Conservation (phyloP, 2,888 invertebrate genomes). For the Metallyticus violacea region DNA sequence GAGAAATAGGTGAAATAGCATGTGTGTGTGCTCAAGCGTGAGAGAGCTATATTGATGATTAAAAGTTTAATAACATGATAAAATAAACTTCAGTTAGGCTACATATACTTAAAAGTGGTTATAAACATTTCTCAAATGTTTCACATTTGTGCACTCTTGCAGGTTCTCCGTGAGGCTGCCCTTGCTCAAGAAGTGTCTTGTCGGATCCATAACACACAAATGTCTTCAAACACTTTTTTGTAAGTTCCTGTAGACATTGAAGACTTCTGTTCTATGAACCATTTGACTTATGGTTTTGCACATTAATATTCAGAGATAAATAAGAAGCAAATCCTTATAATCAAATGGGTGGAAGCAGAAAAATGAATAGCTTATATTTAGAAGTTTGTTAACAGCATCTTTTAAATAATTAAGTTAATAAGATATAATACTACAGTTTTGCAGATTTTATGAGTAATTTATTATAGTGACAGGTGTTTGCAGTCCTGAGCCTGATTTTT, state of each 20-base stretch:
- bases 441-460: not conserved
- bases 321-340: too few relatives aligned
- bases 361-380: not conserved
- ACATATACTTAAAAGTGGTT: too few relatives aligned
- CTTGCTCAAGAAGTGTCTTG: constrained; percentile 50
- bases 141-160: constrained; percentile 33
- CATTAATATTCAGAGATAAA: not conserved
- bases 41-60: too few relatives aligned
- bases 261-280: too few relatives aligned
- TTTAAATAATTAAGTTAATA: not conserved
- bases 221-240: not conserved
- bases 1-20: too few relatives aligned
- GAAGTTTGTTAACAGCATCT: not conserved
- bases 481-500: not conserved
- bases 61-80: too few relatives aligned
- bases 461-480: not conserved
- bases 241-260: not conserved
- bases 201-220: constrained; percentile 6
- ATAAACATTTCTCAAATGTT: too few relatives aligned
- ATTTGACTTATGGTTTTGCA: not conserved
- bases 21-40: too few relatives aligned
- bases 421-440: too few relatives aligned
- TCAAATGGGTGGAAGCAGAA: not conserved
- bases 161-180: constrained; percentile 53
- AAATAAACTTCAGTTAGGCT: too few relatives aligned